Evolutionary conservation across 2,113 vertebrate genomes (phyloP), one percentile per base, ranked within the genome.

Genomic region (Oreochromis niloticus): DNA sequence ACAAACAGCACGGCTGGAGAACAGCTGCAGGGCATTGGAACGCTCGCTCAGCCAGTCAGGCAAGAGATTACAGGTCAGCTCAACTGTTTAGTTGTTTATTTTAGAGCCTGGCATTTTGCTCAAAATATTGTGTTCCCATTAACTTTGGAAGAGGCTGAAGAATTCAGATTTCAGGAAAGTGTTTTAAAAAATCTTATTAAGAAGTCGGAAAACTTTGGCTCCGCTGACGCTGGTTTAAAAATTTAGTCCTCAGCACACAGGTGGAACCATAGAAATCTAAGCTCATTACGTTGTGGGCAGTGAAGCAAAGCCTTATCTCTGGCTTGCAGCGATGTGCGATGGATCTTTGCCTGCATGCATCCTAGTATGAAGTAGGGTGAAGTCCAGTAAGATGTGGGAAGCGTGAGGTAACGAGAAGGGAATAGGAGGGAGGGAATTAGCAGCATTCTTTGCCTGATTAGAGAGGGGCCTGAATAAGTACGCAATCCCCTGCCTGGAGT

Each of bases 21-120:
- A 97, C 24, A 98, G 98, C 86, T 98, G 97, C 94, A 97, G 97
- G 94, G 98, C 97, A 1, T 96, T 99, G 86, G 98, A 99, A 61
- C 95, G 97, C 41, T 98, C 98, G 7, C 96, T 99, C 30, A 97
- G 97, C 86, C 98, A 98, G 94, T 97, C 98, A 27, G 95, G 96
- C 93, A 97, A 96, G 81, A 95, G 96, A 88, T 89, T 99, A 78
- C 97, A 99, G 97, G 98, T 99, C 86, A 84, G 91, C 54, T 80
- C 43, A 22, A 9, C 79, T 81, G 32, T 57, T 41, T 16, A 39
- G 10, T 13, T 78, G 73, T 78, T 52, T 78, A 52, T 78, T 75
- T 82, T 19, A 32, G 61, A 50, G 14, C 52, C 6, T 39, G 59
- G 12, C 32, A 46, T 68, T 66, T 66, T 34, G 55, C 48, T 75